Percentiles rank a stretch among this genome's conserved stretches.
These are phyloP conservation scores for Phymatocera aterrima DNA, from an alignment of 2,888 invertebrate species.

Conservation along the genomic window DNA sequence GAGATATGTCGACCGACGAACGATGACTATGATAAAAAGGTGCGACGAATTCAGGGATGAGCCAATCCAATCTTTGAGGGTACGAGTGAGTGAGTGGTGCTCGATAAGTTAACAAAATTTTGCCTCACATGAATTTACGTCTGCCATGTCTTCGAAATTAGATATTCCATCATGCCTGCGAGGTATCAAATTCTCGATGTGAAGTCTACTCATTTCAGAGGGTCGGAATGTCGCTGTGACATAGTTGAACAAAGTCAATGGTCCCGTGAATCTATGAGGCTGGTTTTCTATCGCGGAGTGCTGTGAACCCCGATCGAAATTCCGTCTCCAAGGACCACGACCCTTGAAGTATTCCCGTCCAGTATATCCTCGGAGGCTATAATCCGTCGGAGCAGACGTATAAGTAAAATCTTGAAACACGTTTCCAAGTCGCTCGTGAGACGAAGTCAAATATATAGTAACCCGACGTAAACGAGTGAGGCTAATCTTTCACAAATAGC, in stretches of 20 bases:
- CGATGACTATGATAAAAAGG: no score
- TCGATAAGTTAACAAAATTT: no score
- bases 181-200: background rate
- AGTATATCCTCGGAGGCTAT: background rate
- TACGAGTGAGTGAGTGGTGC: no score
- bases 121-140: no score
- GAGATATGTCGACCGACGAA: no score
- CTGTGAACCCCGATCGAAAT: background rate
- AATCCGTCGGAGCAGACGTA: conserved; percentile 3
- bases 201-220: background rate
- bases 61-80: no score
- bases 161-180: background rate
- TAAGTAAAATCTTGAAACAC: conserved; percentile 33
- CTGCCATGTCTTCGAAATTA: no score
- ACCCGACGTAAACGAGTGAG: background rate
- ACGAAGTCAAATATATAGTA: conserved; percentile 21
- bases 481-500: conserved; percentile 24
- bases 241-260: conserved; percentile 2
- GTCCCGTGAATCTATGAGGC: conserved; percentile 2
- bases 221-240: background rate
- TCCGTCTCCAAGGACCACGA: background rate
- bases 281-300: conserved; percentile 3
- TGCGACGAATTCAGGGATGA: no score
- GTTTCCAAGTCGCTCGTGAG: conserved; percentile 2
- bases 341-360: background rate